Evolutionary conservation across 2,113 vertebrate species (phyloP).

Genomic region (Atractosteus spatula): DNA sequence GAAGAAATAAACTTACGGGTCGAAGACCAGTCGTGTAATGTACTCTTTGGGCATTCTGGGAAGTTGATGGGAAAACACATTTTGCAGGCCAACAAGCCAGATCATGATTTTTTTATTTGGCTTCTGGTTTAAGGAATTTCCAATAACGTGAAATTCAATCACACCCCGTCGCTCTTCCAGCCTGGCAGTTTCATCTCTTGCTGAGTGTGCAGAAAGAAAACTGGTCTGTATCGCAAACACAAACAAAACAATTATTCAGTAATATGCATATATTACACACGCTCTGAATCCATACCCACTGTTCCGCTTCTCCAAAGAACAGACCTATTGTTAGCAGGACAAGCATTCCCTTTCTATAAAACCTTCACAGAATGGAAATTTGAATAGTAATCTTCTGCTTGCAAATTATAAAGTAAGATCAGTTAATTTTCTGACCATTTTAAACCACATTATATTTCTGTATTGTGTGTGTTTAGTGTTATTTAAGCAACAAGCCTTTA

Average conservation of each 20-base stretch:
- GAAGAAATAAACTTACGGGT: conserved; percentile 76
- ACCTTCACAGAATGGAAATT: too few relatives aligned
- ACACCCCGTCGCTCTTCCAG: conserved; percentile 91
- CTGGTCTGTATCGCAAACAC: conserved; percentile 70
- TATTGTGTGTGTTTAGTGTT: too few relatives aligned
- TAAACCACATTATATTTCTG: too few relatives aligned
- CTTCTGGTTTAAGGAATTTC: conserved; percentile 94
- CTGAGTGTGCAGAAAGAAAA: conserved; percentile 89
- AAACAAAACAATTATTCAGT: not conserved
- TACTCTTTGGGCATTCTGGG: conserved; percentile 98
- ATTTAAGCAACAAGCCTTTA: too few relatives aligned
- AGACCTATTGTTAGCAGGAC: too few relatives aligned
- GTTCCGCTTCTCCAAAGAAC: too few relatives aligned
- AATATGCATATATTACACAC: not conserved
- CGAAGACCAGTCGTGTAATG: conserved; percentile 95
- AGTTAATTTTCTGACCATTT: too few relatives aligned
- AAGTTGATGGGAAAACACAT: conserved; percentile 96
- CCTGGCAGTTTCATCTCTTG: conserved; percentile 88
- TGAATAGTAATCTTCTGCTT: too few relatives aligned
- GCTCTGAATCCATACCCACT: not conserved
- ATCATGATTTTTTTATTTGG: conserved; percentile 96
- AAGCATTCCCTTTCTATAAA: too few relatives aligned
- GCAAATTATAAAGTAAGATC: too few relatives aligned
- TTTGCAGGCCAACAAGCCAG: conserved; percentile 97
- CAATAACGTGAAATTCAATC: conserved; percentile 95